Conservation (phyloP, 2,113 vertebrate genomes). For the Perca schrenkii region DNA sequence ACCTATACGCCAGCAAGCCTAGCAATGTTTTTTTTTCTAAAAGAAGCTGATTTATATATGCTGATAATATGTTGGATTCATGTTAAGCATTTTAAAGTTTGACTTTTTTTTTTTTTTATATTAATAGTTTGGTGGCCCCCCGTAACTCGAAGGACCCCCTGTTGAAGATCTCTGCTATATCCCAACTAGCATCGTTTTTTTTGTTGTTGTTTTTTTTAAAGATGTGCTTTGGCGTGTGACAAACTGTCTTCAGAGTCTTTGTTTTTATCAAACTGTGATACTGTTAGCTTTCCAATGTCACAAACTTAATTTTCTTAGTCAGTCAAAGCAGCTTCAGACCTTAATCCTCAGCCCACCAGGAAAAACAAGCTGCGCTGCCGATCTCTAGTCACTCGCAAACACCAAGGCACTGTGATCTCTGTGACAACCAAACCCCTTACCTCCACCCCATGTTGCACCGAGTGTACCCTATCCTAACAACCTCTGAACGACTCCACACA, state of each 20-base stretch:
- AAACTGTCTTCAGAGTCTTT: constrained; percentile 46
- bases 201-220: neutral
- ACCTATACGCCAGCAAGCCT: too few species aligned
- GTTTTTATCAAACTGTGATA: constrained; percentile 59
- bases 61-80: too few species aligned
- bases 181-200: too few species aligned
- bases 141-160: too few species aligned
- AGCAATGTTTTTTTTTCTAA: too few species aligned
- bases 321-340: constrained; percentile 77
- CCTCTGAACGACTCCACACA: constrained; percentile 26
- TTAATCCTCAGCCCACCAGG: constrained; percentile 74
- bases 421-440: constrained; percentile 45
- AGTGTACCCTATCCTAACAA: constrained; percentile 44
- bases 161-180: neutral
- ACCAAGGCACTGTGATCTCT: constrained; percentile 58
- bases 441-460: constrained; percentile 48
- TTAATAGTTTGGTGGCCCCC: too few species aligned
- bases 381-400: constrained; percentile 69
- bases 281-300: constrained; percentile 71
- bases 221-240: neutral
- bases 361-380: constrained; percentile 71
- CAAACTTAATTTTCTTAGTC: constrained; percentile 80
- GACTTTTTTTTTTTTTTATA: too few species aligned
- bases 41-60: too few species aligned
- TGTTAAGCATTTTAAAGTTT: too few species aligned